A percentile compares a stretch with the other conserved stretches of the same genome.
These are phyloP conservation scores for Chalcosyrphus nemorum DNA, from an alignment of 2,888 invertebrate species.

Conservation along the genomic window DNA sequence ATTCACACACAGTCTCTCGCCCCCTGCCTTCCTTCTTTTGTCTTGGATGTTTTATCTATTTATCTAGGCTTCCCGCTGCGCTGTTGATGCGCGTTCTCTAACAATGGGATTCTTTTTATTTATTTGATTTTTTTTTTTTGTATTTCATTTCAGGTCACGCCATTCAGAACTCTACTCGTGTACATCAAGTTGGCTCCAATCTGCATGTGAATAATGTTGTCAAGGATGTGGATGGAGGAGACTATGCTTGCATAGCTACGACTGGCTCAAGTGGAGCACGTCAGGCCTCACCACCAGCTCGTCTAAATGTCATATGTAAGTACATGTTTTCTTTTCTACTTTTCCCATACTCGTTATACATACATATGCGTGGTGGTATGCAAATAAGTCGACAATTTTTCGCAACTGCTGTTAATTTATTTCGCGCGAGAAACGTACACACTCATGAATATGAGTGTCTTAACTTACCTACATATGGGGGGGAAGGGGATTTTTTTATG, in stretches of 20 bases:
- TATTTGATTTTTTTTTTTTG: constrained; percentile 27
- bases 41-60: constrained; percentile 20
- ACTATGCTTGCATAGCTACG: constrained; percentile 81
- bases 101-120: constrained; percentile 48
- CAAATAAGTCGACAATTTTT: constrained; percentile 49
- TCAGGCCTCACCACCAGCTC: constrained; percentile 81
- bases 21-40: background rate
- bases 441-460: constrained; percentile 24
- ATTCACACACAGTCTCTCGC: constrained; percentile 38
- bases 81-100: constrained; percentile 37
- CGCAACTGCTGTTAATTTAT: constrained; percentile 60
- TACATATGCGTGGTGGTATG: constrained; percentile 15
- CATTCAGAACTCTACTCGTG: constrained; percentile 79
- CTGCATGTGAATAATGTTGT: constrained; percentile 80
- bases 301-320: constrained; percentile 81
- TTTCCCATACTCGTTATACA: background rate
- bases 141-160: constrained; percentile 78
- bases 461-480: constrained; percentile 4
- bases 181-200: constrained; percentile 80
- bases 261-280: constrained; percentile 81
- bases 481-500: too few relatives aligned
- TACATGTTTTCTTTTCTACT: constrained; percentile 48
- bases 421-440: constrained; percentile 40
- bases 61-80: constrained; percentile 20
- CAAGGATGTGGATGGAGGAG: constrained; percentile 79